Base-by-base conservation (phyloP, 2,888 invertebrate genomes). In the Exephanes ischioxanthus region DNA sequence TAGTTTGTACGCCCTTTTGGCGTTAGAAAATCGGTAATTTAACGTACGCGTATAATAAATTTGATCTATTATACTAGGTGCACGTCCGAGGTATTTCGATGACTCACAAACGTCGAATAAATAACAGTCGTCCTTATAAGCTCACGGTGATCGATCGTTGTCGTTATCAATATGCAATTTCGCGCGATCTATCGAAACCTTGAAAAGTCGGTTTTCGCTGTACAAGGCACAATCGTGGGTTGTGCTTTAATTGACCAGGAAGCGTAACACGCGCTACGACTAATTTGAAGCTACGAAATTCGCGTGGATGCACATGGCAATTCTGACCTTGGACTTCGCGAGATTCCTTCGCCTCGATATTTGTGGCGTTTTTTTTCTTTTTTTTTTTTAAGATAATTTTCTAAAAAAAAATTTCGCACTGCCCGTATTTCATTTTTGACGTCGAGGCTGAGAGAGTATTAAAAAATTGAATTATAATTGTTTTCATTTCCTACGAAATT, bases 51-150 rank as follows among this genome's bases (percentile, higher is more conserved):
- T 63, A 30, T 30, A 63, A 67, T 37, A 22, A 41, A 33, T 53
- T 33, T 58, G 37, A n/a, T 70, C 30, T 9, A 71, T 26, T 61
- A 11, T 30, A 71, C 68, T 48, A 22, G 16, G 5, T 1, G 63
- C 63, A 71, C 63, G 70, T 73, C 68, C 71, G 58, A 19, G 67
- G 70, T 76, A 75, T 48, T 82, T 79, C 76, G 76, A 53, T 80
- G 85, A 85, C 37, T 79, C 82, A 82, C 33, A 51, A 67, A 30
- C 30, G n/a, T 75, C 63, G 79, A 75, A 82, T 82, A 79, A 79
- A 70, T 55, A 79, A 79, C 58, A 51, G 66, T 76, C 75, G 45
- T 79, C 82, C 82, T 70, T 85, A 85, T 85, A 85, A 82, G 85
- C 53, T 70, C 72, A 78, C 37, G 58, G 26, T 26, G 30, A 48